Conservation (phyloP, 1,140 invertebrate species). For the Caligus rogercresseyi region DNA sequence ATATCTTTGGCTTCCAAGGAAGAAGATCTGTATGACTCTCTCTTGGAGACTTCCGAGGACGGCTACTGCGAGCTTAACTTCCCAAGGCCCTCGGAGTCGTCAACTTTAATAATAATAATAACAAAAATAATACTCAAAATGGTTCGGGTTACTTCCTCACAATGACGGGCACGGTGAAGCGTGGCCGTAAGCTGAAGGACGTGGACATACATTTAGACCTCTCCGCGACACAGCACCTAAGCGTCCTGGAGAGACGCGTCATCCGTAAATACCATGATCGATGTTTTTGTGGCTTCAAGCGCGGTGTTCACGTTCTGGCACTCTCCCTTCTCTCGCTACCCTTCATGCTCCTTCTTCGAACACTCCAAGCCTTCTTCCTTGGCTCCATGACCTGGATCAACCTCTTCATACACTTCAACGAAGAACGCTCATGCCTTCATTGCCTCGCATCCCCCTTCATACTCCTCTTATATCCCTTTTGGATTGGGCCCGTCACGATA, state of each 20-base stretch:
- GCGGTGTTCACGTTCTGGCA: constrained; percentile 13
- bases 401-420: constrained; percentile 19
- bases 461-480: constrained; percentile 9
- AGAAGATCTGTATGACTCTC: neutral
- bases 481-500: constrained; percentile 14
- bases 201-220: no score
- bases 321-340: constrained; percentile 16
- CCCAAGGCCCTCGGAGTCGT: neutral
- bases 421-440: constrained; percentile 18
- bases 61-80: neutral
- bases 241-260: constrained; percentile 7
- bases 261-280: constrained; percentile 15
- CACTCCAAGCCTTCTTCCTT: constrained; percentile 17
- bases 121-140: neutral
- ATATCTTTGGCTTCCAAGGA: neutral
- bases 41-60: neutral
- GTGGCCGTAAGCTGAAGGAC: neutral
- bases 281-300: constrained; percentile 14
- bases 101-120: no score
- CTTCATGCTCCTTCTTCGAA: neutral
- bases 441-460: constrained; percentile 11
- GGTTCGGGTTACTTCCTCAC: constrained; percentile 9
- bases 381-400: constrained; percentile 19
- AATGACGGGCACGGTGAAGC: constrained; percentile 9
- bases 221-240: neutral